Conservation (phyloP, 23 tunicate species). For the Styela plicata region DNA sequence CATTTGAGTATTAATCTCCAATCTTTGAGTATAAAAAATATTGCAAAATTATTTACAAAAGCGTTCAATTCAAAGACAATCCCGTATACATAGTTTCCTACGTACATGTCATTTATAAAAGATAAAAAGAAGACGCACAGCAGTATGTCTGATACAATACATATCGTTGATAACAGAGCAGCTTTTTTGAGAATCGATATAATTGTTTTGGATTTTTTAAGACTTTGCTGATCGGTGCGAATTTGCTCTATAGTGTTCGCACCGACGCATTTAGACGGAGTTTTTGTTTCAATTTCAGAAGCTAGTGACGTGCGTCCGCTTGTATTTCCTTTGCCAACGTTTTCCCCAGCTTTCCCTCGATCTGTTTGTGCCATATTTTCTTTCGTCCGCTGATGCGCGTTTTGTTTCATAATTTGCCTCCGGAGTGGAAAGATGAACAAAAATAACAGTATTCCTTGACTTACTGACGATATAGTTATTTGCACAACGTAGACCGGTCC, state of each 20-base stretch:
- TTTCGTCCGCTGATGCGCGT: background rate
- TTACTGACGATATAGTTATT: background rate
- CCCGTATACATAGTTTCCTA: background rate
- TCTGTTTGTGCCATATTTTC: background rate
- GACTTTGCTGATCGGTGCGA: no score
- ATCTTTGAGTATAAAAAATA: background rate
- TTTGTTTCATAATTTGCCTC: background rate
- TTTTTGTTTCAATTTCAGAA: no score
- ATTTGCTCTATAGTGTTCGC: no score
- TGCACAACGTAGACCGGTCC: background rate
- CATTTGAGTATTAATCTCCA: background rate
- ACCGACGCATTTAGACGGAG: no score
- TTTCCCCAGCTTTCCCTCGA: background rate
- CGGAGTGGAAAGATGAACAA: background rate
- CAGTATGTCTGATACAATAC: background rate
- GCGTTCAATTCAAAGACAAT: background rate
- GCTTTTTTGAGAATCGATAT: background rate
- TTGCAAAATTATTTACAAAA: background rate
- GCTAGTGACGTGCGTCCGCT: no score
- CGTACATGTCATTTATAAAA: background rate
- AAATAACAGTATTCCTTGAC: background rate
- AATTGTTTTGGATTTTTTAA: background rate
- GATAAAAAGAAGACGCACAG: background rate
- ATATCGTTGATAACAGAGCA: background rate
- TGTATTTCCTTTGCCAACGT: no score